phyloP scores from a whole-genome alignment of 2,113 vertebrate genomes.

The Corydoras maculifer region DNA sequence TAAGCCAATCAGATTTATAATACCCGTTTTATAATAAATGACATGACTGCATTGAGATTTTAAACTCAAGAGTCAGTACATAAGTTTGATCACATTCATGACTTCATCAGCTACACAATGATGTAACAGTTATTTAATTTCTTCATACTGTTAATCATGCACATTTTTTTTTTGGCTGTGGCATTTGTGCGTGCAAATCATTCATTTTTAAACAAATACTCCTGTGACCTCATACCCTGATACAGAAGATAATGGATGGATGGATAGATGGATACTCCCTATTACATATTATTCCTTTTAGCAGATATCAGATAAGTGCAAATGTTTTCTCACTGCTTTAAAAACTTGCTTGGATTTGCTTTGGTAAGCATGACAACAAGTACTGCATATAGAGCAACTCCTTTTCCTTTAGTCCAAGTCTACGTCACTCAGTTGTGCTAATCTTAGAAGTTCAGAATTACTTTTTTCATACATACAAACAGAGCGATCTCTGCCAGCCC shows the following conservation, averaged over 20 bases:
- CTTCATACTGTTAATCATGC: neutral
- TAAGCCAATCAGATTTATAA: too few relatives aligned
- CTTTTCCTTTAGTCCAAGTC: constrained; percentile 8
- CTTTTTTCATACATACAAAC: constrained; percentile 9
- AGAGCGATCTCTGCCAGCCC: neutral
- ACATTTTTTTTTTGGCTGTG: neutral
- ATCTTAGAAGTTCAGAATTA: neutral
- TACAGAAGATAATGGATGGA: too few relatives aligned
- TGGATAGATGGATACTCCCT: too few relatives aligned
- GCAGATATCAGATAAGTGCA: neutral
- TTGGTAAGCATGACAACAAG: neutral
- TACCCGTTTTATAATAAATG: too few relatives aligned
- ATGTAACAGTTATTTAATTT: neutral
- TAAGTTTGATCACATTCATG: too few relatives aligned
- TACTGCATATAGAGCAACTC: neutral
- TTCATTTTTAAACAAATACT: neutral
- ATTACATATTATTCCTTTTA: neutral
- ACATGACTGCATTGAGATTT: too few relatives aligned
- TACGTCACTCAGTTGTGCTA: neutral
- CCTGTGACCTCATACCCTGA: too few relatives aligned
- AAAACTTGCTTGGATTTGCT: constrained; percentile 12
- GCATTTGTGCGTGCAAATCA: neutral
- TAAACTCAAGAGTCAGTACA: too few relatives aligned
- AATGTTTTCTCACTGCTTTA: neutral
- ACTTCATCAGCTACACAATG: neutral